These are phyloP conservation scores for Etheostoma cragini DNA, from an alignment of 2,113 vertebrate species.

Conservation along the genomic window DNA sequence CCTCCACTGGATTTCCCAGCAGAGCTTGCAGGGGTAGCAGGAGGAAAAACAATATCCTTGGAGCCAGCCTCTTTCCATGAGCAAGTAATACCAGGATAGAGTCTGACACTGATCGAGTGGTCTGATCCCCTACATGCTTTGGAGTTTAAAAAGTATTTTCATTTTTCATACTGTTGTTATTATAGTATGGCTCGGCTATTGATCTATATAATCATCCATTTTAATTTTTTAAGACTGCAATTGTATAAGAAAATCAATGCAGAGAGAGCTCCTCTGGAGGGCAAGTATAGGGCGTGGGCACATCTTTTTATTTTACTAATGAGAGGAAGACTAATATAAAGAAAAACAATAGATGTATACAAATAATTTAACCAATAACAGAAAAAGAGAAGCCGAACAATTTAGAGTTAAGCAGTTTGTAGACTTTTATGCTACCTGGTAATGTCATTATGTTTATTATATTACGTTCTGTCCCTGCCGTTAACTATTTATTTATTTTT, in stretches of 20 bases:
- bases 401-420: background rate
- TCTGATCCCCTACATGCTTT: slow-evolving; percentile 1
- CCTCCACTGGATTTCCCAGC: slow-evolving; percentile 56
- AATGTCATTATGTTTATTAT: background rate
- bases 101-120: slow-evolving; percentile 34
- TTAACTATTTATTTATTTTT: background rate
- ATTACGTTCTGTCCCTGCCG: background rate
- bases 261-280: background rate
- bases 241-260: slow-evolving; percentile 38
- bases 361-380: background rate
- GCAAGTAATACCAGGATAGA: slow-evolving; percentile 30
- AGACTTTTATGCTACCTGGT: background rate
- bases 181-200: background rate
- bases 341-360: background rate
- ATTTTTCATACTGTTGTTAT: background rate
- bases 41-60: slow-evolving; percentile 51
- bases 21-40: slow-evolving; percentile 25
- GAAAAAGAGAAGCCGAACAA: background rate
- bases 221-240: slow-evolving; percentile 30
- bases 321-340: slow-evolving; percentile 10
- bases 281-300: background rate
- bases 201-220: slow-evolving; percentile 12
- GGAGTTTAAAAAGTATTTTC: background rate
- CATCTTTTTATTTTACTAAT: background rate
- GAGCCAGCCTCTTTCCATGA: slow-evolving; percentile 54